A percentile compares a stretch with the other conserved stretches of the same genome.
phyloP scores from a whole-genome alignment of 2,113 vertebrate species.

The Austrofundulus limnaeus region DNA sequence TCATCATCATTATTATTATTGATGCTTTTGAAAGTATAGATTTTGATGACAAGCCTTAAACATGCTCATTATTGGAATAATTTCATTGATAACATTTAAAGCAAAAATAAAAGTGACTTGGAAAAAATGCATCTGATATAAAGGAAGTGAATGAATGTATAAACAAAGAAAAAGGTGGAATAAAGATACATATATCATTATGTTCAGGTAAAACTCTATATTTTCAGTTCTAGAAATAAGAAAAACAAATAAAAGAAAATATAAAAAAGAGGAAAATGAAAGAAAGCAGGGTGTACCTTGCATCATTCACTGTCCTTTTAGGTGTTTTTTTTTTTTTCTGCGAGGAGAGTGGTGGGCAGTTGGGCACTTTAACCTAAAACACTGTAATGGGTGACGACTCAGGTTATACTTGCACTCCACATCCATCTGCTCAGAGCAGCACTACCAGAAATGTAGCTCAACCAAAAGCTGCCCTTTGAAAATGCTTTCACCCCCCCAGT shows the following conservation, averaged over 20 bases:
- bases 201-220: not conserved
- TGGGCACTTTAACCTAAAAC: constrained; percentile 77
- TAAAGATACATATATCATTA: not conserved
- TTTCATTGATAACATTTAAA: not conserved
- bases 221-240: constrained; percentile 17
- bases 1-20: no score
- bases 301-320: constrained; percentile 55
- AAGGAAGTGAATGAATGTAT: no score
- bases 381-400: constrained; percentile 72
- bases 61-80: no score
- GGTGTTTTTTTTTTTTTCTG: constrained; percentile 48
- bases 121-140: no score
- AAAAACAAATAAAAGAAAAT: constrained; percentile 6
- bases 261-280: not conserved
- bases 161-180: no score
- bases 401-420: constrained; percentile 71
- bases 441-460: constrained; percentile 43
- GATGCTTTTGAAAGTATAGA: not conserved
- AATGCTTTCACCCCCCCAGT: constrained; percentile 54
- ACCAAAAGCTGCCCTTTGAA: constrained; percentile 68
- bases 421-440: constrained; percentile 74
- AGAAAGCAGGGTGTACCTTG: not conserved
- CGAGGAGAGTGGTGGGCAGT: constrained; percentile 69
- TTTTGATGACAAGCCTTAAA: not conserved
- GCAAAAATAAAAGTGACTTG: no score